Evolutionary conservation across 1,140 invertebrate species (phyloP).

Genomic region (Papilio dardanus): DNA sequence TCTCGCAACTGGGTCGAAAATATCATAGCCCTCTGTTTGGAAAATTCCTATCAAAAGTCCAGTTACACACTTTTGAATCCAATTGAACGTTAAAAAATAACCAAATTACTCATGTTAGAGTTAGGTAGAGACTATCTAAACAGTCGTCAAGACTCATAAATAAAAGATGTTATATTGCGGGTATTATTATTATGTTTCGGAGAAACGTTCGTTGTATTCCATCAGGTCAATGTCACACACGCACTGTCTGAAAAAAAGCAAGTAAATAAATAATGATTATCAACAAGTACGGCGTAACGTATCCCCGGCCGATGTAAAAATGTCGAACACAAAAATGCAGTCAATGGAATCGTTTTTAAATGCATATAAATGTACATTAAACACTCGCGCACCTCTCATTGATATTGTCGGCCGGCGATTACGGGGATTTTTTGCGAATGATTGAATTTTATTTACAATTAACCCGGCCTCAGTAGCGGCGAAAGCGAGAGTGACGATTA

Average conservation of each 20-base stretch:
- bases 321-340: conserved; percentile 58
- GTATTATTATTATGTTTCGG: too few species aligned
- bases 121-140: too few species aligned
- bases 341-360: conserved; percentile 61
- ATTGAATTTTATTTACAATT: conserved; percentile 83
- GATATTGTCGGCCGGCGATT: conserved; percentile 78
- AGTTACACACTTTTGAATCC: too few species aligned
- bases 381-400: conserved; percentile 74
- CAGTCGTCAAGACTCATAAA: too few species aligned
- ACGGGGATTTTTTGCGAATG: conserved; percentile 81
- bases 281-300: conserved; percentile 40
- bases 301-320: conserved; percentile 41
- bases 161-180: too few species aligned
- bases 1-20: too few species aligned
- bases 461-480: conserved; percentile 71
- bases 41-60: too few species aligned
- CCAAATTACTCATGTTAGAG: too few species aligned
- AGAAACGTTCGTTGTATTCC: conserved; percentile 6
- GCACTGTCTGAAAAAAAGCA: conserved; percentile 6
- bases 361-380: conserved; percentile 72
- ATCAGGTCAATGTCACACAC: conserved; percentile 33
- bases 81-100: too few species aligned
- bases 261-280: conserved; percentile 34
- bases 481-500: conserved; percentile 81
- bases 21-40: too few species aligned